Conservation (phyloP, 2,888 invertebrate genomes). For the Liposcelis brunnea region DNA sequence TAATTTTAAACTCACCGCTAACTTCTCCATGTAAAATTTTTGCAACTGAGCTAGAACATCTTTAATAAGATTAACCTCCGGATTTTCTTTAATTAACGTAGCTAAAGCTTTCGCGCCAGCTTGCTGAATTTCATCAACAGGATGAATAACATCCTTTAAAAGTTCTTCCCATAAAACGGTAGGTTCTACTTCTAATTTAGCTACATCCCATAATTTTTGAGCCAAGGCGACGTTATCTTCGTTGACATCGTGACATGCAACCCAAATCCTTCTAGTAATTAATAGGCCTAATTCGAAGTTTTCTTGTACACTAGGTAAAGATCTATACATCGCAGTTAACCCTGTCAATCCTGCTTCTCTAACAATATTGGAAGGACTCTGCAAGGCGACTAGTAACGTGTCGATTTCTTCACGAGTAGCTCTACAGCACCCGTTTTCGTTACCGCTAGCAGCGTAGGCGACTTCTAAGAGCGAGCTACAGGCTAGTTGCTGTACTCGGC, state of each 20-base stretch:
- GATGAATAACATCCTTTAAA: slow-evolving; percentile 57
- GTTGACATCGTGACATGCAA: slow-evolving; percentile 63
- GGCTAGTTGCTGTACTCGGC: slow-evolving; percentile 59
- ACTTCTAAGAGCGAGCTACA: slow-evolving; percentile 65
- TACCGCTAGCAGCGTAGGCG: slow-evolving; percentile 49
- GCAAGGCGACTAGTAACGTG: slow-evolving; percentile 57
- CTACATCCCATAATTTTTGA: slow-evolving; percentile 40
- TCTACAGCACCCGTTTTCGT: slow-evolving; percentile 40
- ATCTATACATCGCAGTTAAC: slow-evolving; percentile 40
- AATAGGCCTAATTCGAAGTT: slow-evolving; percentile 34
- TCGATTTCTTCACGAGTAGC: slow-evolving; percentile 53
- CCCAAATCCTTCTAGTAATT: slow-evolving; percentile 58
- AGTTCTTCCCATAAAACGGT: slow-evolving; percentile 36
- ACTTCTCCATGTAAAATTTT: no score
- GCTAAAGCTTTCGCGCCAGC: slow-evolving; percentile 70
- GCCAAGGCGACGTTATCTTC: slow-evolving; percentile 52
- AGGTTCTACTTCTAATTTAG: slow-evolving; percentile 33
- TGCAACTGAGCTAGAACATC: slow-evolving; percentile 35
- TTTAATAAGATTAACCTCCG: slow-evolving; percentile 29
- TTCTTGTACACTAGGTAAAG: slow-evolving; percentile 42
- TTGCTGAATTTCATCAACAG: slow-evolving; percentile 63
- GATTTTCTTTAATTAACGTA: slow-evolving; percentile 39
- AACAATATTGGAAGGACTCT: slow-evolving; percentile 47
- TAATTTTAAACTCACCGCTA: no score
- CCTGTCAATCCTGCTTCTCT: slow-evolving; percentile 59